Evolutionary conservation across 2,888 invertebrate genomes (phyloP).

Genomic region (Orchestes rusci): DNA sequence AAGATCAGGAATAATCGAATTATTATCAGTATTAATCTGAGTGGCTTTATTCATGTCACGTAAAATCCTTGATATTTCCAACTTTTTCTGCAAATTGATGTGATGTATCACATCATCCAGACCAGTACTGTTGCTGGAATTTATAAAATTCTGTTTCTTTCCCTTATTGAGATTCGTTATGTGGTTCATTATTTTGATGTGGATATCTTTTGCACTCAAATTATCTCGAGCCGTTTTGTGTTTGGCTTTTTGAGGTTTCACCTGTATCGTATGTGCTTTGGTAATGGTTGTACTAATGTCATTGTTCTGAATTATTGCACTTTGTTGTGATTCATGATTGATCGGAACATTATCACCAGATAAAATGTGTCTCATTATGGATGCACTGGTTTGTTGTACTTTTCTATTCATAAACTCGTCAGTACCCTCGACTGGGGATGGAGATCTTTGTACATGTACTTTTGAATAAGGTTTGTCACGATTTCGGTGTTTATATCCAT

Average conservation of each 20-base stretch:
- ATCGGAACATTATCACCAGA: conserved; percentile 14
- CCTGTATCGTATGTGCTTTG: not conserved
- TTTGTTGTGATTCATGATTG: not conserved
- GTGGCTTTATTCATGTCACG: conserved; percentile 33
- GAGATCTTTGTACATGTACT: too few relatives aligned
- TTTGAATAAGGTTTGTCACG: too few relatives aligned
- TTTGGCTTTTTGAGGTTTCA: conserved; percentile 10
- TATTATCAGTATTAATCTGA: conserved; percentile 33
- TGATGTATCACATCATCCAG: conserved; percentile 39
- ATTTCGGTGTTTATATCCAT: too few relatives aligned
- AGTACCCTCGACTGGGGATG: conserved; percentile 37
- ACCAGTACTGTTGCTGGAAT: conserved; percentile 28
- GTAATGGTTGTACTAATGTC: not conserved
- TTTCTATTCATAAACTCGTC: conserved; percentile 39
- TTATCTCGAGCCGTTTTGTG: conserved; percentile 18
- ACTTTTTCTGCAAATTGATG: conserved; percentile 39
- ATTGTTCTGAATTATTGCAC: not conserved
- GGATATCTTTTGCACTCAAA: conserved; percentile 35
- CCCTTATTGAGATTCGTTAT: conserved; percentile 38
- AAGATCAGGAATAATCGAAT: conserved; percentile 41
- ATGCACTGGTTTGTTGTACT: conserved; percentile 38
- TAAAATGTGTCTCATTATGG: conserved; percentile 36
- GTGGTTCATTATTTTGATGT: conserved; percentile 38
- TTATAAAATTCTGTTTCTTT: conserved; percentile 39
- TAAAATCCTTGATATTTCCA: conserved; percentile 39